Evolutionary conservation across 2,888 invertebrate species (phyloP).

Genomic region (Athalia rosae): DNA sequence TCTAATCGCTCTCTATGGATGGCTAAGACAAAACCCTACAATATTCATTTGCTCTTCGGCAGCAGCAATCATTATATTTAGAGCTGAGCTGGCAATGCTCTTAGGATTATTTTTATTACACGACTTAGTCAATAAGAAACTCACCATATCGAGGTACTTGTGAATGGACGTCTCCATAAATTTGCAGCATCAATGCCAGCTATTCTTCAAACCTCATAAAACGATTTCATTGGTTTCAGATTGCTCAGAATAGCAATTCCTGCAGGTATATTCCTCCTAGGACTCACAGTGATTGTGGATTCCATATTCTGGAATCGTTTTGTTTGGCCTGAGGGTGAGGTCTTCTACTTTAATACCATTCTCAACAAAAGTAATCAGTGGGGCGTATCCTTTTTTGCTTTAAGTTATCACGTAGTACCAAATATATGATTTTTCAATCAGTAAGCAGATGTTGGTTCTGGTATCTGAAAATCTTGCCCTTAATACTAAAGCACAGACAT

Average conservation of each 20-base stretch:
- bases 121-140: slow-evolving; percentile 83
- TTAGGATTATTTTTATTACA: slow-evolving; percentile 89
- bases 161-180: neutral
- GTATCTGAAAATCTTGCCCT: slow-evolving; percentile 56
- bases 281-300: slow-evolving; percentile 87
- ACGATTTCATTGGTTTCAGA: slow-evolving; percentile 74
- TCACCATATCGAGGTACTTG: slow-evolving; percentile 80
- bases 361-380: slow-evolving; percentile 96
- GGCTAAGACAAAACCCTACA: slow-evolving; percentile 86
- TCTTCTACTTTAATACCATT: slow-evolving; percentile 95
- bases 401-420: too few relatives aligned
- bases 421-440: too few relatives aligned
- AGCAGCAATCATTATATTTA: slow-evolving; percentile 90
- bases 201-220: too few relatives aligned
- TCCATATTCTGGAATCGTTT: slow-evolving; percentile 94
- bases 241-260: slow-evolving; percentile 83
- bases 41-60: slow-evolving; percentile 90
- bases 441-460: too few relatives aligned
- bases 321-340: slow-evolving; percentile 98
- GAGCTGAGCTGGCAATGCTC: slow-evolving; percentile 91
- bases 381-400: slow-evolving; percentile 91
- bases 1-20: slow-evolving; percentile 87
- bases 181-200: neutral
- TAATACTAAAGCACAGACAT: slow-evolving; percentile 79
- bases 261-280: slow-evolving; percentile 81